phyloP scores from a whole-genome alignment of 1,140 invertebrate genomes.

The Achroia grisella region DNA sequence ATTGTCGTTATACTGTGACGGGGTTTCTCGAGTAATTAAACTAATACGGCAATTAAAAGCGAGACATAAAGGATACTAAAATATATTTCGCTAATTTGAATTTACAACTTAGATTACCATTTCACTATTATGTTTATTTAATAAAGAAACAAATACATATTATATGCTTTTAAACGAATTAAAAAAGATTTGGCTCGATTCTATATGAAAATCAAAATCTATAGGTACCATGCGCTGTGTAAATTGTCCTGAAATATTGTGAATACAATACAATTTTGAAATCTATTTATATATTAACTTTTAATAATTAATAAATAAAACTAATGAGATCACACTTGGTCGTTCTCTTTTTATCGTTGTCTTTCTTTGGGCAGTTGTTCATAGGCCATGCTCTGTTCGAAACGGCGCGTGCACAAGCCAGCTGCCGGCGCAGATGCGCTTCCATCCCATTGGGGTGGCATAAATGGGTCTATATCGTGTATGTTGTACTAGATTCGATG shows the following conservation, averaged over 20 bases:
- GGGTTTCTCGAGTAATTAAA: slow-evolving; percentile 21
- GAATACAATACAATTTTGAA: no score
- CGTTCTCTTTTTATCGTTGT: no score
- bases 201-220: no score
- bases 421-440: slow-evolving; percentile 26
- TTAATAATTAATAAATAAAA: no score
- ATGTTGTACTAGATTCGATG: no score
- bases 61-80: slow-evolving; percentile 32
- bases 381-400: slow-evolving; percentile 5
- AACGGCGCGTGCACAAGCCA: slow-evolving; percentile 19
- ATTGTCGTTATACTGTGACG: slow-evolving; percentile 3
- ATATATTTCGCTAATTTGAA: slow-evolving; percentile 11
- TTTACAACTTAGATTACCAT: slow-evolving; percentile 7
- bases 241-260: no score
- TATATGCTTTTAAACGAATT: no score
- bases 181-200: no score
- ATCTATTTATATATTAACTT: no score
- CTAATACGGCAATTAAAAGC: slow-evolving; percentile 38
- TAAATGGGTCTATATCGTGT: no score
- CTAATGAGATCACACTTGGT: no score
- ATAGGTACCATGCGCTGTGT: no score
- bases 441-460: background rate
- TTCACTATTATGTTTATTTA: background rate
- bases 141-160: background rate
- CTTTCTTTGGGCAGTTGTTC: background rate